Conservation (phyloP, 2,113 vertebrate species). For the Cettia cetti region DNA sequence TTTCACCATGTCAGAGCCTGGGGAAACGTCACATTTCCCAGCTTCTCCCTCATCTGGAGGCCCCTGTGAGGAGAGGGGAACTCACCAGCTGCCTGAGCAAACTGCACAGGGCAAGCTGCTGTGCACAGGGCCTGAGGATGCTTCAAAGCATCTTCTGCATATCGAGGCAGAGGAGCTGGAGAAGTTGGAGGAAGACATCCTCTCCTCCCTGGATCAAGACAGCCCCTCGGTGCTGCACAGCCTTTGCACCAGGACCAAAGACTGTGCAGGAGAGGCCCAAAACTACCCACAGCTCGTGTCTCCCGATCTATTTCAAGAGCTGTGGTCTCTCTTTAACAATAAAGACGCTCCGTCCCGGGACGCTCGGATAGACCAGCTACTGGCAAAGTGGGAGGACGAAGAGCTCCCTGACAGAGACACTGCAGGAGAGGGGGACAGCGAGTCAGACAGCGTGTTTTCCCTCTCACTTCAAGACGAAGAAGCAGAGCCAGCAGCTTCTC, state of each 20-base stretch:
- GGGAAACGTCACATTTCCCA: not conserved
- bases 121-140: not conserved
- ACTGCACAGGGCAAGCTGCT: accelerated
- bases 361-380: accelerated
- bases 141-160: not conserved
- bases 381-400: not conserved
- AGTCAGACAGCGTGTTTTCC: accelerated
- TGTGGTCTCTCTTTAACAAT: not conserved
- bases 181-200: not conserved
- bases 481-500: not conserved
- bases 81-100: accelerated
- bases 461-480: not conserved
- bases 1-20: not conserved
- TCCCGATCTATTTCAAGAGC: not conserved
- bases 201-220: not conserved
- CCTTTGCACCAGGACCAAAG: no score
- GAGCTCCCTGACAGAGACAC: not conserved
- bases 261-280: not conserved
- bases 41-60: not conserved
- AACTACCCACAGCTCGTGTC: not conserved
- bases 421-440: not conserved
- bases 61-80: not conserved
- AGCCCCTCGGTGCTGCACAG: accelerated
- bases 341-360: accelerated
- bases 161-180: not conserved